Base-by-base conservation (phyloP, 2,113 vertebrate species). In the Nycticorax nycticorax region DNA sequence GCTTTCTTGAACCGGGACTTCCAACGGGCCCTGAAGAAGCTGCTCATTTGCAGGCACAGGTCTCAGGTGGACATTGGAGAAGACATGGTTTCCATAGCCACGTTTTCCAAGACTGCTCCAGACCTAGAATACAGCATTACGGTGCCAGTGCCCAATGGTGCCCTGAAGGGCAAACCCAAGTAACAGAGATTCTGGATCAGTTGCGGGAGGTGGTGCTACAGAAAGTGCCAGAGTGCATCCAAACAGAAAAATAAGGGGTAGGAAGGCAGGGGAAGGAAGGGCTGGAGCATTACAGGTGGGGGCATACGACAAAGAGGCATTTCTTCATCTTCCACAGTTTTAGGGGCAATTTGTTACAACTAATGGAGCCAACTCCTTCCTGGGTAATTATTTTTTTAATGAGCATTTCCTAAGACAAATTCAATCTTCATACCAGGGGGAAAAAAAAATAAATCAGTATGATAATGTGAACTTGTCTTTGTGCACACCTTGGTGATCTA, bases 21-120 rank as follows among this genome's bases (percentile, higher is more conserved):
- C 92, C 97, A 98, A 59, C 95, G 98, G 33, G 99, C 99, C 33
- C 98, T 99, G 78, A 93, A 94, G 30, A 98, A 98, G 88, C 89
- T 99, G 83, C 97, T 99, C 32, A 76, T 98, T 45, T 99, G 98
- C 93, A 97, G 96, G 64, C 97, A 87, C n/a, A 96, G 95, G 82
- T 96, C 98, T 20, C 97, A 98, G 88, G 98, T 98, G 89, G 97
- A 97, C 26, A 96, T 82, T 12, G 96, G 97, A n/a, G 98, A 98
- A 20, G 98, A 98, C 82, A 97, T 98, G 96, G 97, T 98, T 50
- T 98, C 98, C 73, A 98, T 98, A 66, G 98, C 98, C 84, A 98
- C 98, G 0, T 98, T 98, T 64, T 97, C 98, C 55, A 98, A 95
- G 91, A 98, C 98, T 8, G 98, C 97, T 62, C 97, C 97, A n/a